A percentile compares a stretch with the other conserved stretches of the same genome.
phyloP scores from a whole-genome alignment of 2,113 vertebrate genomes.

The Amblyornis subalaris region DNA sequence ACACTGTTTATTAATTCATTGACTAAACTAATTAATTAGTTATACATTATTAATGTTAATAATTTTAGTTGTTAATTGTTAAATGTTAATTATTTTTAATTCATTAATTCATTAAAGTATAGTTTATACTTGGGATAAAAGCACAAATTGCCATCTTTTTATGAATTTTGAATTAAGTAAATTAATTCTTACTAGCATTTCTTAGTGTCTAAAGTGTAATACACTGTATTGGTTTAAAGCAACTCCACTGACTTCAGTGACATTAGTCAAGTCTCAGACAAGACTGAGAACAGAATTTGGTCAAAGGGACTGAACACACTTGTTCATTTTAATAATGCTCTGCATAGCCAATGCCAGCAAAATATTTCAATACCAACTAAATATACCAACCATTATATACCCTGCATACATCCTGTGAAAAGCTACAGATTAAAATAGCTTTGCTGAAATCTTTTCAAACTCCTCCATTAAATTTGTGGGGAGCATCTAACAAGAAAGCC shows the following conservation, averaged over 20 bases:
- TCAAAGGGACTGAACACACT: neutral
- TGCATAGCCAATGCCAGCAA: neutral
- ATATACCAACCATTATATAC: neutral
- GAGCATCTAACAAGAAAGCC: neutral
- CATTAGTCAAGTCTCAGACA: neutral
- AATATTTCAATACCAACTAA: neutral
- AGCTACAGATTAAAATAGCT: neutral
- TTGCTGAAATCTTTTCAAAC: neutral
- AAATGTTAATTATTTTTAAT: neutral
- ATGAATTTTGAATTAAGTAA: neutral
- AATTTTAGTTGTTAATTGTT: constrained; percentile 9
- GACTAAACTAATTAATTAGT: neutral
- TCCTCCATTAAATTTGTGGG: neutral
- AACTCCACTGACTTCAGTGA: neutral
- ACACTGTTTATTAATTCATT: neutral
- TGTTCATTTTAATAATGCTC: neutral
- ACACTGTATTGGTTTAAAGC: neutral
- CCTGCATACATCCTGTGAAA: neutral
- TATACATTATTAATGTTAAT: neutral
- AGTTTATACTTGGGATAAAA: neutral
- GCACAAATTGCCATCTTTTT: neutral
- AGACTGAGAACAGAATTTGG: neutral
- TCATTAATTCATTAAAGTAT: neutral
- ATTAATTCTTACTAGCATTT: neutral
- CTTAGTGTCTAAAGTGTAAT: neutral